Conservation (phyloP, 2,113 vertebrate genomes). For the Sander lucioperca region DNA sequence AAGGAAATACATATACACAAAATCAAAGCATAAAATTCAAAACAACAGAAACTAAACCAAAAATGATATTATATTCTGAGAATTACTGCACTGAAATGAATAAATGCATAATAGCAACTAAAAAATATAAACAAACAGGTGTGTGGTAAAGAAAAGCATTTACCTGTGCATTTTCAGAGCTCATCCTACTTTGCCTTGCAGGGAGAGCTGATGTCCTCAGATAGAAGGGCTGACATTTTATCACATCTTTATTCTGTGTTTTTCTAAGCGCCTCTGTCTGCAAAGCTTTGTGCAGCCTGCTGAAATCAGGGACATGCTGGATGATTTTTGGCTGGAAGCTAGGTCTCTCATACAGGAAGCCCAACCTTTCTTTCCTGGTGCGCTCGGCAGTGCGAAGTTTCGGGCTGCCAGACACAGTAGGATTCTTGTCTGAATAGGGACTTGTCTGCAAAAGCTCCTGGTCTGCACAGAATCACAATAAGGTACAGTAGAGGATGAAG, state of each 20-base stretch:
- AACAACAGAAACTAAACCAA: not conserved
- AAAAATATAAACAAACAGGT: not conserved
- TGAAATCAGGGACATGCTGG: slow-evolving; percentile 88
- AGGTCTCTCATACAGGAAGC: slow-evolving; percentile 88
- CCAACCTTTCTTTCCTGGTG: slow-evolving; percentile 85
- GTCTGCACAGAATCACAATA: slow-evolving; percentile 78
- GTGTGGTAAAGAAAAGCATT: not conserved
- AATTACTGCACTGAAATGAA: not conserved
- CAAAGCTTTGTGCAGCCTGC: slow-evolving; percentile 87
- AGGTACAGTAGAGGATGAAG: not conserved
- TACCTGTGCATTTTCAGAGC: slow-evolving; percentile 69
- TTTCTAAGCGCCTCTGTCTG: slow-evolving; percentile 84
- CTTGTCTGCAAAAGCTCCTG: slow-evolving; percentile 85
- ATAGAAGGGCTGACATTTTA: slow-evolving; percentile 89
- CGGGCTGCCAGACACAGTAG: slow-evolving; percentile 48
- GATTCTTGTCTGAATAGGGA: slow-evolving; percentile 77
- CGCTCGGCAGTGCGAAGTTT: slow-evolving; percentile 80
- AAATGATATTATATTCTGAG: not conserved
- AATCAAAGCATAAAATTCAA: not conserved
- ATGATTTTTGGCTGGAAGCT: slow-evolving; percentile 91
- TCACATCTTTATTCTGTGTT: slow-evolving; percentile 83
- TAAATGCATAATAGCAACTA: not conserved
- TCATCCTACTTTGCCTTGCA: slow-evolving; percentile 68
- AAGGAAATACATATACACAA: not conserved
- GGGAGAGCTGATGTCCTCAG: slow-evolving; percentile 87